A percentile compares a stretch with the other conserved stretches of the same genome.
These are phyloP conservation scores for Hemaris fuciformis DNA, from an alignment of 2,888 invertebrate species.

Conservation along the genomic window DNA sequence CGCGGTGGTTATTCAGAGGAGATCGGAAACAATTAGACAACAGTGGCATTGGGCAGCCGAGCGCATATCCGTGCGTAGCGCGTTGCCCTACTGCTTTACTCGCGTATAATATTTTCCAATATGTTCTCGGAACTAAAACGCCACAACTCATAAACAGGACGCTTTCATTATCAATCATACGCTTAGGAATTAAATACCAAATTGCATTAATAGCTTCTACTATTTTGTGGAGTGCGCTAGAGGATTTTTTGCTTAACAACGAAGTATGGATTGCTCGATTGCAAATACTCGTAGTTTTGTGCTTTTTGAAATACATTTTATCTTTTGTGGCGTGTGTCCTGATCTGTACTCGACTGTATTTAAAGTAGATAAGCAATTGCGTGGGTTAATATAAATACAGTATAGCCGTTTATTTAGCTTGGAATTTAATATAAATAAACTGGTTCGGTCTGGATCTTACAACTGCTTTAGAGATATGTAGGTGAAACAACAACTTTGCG, in stretches of 20 bases:
- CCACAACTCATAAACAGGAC: background rate
- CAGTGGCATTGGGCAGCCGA: slow-evolving; percentile 76
- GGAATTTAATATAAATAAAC: too few species aligned
- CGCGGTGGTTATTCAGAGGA: slow-evolving; percentile 68
- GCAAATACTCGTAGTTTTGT: background rate
- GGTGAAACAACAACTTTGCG: too few species aligned
- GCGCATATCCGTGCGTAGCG: slow-evolving; percentile 70
- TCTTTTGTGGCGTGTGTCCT: too few species aligned
- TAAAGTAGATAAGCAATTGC: too few species aligned
- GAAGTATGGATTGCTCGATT: background rate
- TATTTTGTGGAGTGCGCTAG: background rate
- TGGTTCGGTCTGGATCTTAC: too few species aligned
- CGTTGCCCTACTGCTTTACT: slow-evolving; percentile 66
- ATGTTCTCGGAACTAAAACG: slow-evolving; percentile 15
- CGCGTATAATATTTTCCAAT: slow-evolving; percentile 54
- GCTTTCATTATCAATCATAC: slow-evolving; percentile 27
- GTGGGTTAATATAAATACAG: too few species aligned
- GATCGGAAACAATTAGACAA: slow-evolving; percentile 80
- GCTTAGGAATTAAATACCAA: background rate
- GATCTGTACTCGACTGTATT: too few species aligned
- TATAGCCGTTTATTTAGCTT: too few species aligned
- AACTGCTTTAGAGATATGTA: too few species aligned
- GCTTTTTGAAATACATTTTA: background rate
- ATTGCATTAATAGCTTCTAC: background rate
- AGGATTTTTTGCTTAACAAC: background rate